phyloP scores from a whole-genome alignment of 2,888 invertebrate species.

The Athalia cordata region DNA sequence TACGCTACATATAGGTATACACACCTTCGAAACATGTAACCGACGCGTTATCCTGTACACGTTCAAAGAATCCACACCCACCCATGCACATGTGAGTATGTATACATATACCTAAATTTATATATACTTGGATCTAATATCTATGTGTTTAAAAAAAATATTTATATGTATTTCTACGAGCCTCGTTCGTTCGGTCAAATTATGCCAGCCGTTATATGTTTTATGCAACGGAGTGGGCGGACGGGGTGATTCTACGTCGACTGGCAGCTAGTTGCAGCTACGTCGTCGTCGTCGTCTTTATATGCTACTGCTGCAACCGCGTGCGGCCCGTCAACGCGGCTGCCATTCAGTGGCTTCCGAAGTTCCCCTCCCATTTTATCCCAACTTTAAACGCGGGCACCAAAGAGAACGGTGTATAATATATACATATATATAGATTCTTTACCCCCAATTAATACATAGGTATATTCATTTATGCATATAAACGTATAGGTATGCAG shows the following conservation, averaged over 20 bases:
- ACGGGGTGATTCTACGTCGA: slow-evolving; percentile 35
- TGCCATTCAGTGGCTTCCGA: background rate
- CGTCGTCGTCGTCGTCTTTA: slow-evolving; percentile 8
- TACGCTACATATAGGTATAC: background rate
- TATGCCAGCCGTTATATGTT: slow-evolving; percentile 56
- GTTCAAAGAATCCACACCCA: background rate
- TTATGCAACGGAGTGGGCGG: slow-evolving; percentile 62
- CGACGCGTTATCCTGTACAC: background rate
- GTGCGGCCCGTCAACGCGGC: slow-evolving; percentile 65
- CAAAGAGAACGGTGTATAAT: no score
- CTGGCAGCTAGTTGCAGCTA: background rate
- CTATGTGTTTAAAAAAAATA: background rate
- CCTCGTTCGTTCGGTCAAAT: slow-evolving; percentile 39
- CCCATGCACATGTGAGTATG: background rate
- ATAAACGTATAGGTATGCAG: no score
- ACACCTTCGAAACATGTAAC: background rate
- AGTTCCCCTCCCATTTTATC: no score
- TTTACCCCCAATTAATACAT: no score
- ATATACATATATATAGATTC: no score
- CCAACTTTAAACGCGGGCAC: slow-evolving; percentile 1
- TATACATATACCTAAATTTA: background rate
- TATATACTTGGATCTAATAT: background rate
- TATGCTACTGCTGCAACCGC: slow-evolving; percentile 30
- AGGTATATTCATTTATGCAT: no score
- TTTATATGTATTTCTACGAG: background rate